These are phyloP conservation scores for Colletes gigas DNA, from an alignment of 1,140 invertebrate genomes.

Conservation along the genomic window DNA sequence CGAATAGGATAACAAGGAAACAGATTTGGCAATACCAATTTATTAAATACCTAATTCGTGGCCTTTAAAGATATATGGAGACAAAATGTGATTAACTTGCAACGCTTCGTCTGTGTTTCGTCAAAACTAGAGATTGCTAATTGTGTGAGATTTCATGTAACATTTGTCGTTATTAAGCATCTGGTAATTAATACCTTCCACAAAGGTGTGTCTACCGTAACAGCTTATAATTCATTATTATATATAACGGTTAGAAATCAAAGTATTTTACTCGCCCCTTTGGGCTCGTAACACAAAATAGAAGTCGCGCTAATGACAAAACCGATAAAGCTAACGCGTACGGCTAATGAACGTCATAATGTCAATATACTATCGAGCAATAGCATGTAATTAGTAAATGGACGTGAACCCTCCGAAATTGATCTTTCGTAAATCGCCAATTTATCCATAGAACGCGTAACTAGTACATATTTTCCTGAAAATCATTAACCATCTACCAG, in stretches of 20 bases:
- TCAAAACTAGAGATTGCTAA: too few species aligned
- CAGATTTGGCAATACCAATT: too few species aligned
- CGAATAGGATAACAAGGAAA: too few species aligned
- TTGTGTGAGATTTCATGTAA: too few species aligned
- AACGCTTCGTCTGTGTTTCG: too few species aligned
- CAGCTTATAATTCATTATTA: neutral
- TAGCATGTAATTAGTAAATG: slow-evolving; percentile 45
- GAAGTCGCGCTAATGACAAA: slow-evolving; percentile 42
- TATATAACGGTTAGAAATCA: neutral
- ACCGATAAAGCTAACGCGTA: slow-evolving; percentile 27
- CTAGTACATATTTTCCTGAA: neutral
- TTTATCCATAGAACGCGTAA: neutral
- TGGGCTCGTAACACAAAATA: slow-evolving; percentile 6
- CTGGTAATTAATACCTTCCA: neutral
- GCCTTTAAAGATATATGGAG: neutral
- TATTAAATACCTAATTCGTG: neutral
- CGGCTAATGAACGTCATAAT: slow-evolving; percentile 41
- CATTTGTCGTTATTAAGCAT: neutral
- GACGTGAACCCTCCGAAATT: slow-evolving; percentile 8
- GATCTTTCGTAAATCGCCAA: slow-evolving; percentile 26
- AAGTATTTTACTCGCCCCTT: slow-evolving; percentile 13
- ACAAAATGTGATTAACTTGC: too few species aligned
- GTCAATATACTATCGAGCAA: slow-evolving; percentile 25
- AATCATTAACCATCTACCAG: slow-evolving; percentile 1
- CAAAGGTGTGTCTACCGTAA: neutral